Conservation (phyloP, 1,140 invertebrate species). For the Brachionus rubens region DNA sequence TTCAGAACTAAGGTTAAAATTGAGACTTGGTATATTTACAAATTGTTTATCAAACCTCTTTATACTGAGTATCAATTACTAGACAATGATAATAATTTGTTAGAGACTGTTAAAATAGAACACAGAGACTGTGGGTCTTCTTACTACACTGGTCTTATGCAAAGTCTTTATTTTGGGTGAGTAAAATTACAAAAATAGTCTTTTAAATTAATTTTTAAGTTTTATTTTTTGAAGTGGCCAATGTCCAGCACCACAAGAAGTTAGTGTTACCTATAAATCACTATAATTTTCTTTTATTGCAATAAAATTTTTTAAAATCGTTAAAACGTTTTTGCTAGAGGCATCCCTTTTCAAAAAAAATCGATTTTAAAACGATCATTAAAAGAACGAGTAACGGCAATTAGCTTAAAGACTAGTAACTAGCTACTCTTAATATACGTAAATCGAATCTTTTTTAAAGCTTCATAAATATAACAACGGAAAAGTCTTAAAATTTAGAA, state of each 20-base stretch:
- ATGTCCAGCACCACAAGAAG: slow-evolving; percentile 43
- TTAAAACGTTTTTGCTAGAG: too few relatives aligned
- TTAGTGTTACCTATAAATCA: not conserved
- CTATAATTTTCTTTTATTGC: not conserved
- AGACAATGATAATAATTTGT: not conserved
- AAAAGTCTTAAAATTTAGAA: too few relatives aligned
- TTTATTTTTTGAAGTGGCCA: not conserved
- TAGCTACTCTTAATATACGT: too few relatives aligned
- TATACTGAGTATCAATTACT: slow-evolving; percentile 24
- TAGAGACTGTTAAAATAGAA: not conserved
- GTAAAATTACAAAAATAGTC: not conserved
- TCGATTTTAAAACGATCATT: too few relatives aligned
- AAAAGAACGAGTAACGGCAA: too few relatives aligned
- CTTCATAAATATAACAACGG: too few relatives aligned
- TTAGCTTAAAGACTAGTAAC: too few relatives aligned
- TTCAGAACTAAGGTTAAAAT: slow-evolving; percentile 40
- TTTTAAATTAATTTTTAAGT: not conserved
- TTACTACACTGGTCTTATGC: slow-evolving; percentile 16
- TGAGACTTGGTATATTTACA: slow-evolving; percentile 12
- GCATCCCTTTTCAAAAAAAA: too few relatives aligned
- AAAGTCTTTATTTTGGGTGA: slow-evolving; percentile 43
- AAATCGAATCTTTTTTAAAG: too few relatives aligned
- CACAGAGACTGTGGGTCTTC: slow-evolving; percentile 33
- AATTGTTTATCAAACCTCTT: not conserved
- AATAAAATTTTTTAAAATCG: not conserved